A percentile compares a stretch with the other conserved stretches of the same genome.
These are phyloP conservation scores for Drosophila melanocephala DNA, from an alignment of 2,888 invertebrate species.

Conservation along the genomic window DNA sequence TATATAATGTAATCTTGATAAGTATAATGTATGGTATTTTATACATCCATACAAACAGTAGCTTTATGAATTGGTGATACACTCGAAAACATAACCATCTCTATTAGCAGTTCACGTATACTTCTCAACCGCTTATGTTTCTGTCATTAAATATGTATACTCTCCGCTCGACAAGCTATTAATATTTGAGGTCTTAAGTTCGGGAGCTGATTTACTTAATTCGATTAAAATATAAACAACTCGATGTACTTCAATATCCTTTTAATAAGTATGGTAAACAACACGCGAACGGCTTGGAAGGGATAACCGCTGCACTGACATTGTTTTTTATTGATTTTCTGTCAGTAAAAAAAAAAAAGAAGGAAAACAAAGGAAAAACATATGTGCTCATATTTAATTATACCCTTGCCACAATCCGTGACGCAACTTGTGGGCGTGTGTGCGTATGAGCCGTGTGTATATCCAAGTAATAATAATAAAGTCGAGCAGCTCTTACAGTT, in stretches of 20 bases:
- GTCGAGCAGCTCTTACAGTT: slow-evolving; percentile 29
- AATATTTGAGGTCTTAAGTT: slow-evolving; percentile 65
- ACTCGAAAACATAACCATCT: neutral
- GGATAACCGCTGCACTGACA: slow-evolving; percentile 22
- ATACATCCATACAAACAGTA: neutral
- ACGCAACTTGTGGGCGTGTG: slow-evolving; percentile 31
- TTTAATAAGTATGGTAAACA: slow-evolving; percentile 52
- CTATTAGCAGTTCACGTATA: neutral
- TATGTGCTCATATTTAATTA: slow-evolving; percentile 75
- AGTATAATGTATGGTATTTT: neutral
- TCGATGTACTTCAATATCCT: slow-evolving; percentile 29
- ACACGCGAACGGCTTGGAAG: slow-evolving; percentile 23
- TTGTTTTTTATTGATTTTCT: slow-evolving; percentile 70
- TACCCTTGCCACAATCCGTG: slow-evolving; percentile 53
- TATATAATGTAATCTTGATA: neutral
- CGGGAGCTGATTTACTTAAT: slow-evolving; percentile 66
- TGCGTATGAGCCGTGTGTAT: neutral
- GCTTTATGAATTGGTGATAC: neutral
- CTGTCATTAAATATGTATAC: slow-evolving; percentile 54
- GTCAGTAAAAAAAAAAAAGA: slow-evolving; percentile 57
- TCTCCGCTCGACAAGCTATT: slow-evolving; percentile 46
- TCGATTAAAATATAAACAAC: slow-evolving; percentile 68
- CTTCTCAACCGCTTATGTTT: slow-evolving; percentile 13
- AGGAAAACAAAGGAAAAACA: slow-evolving; percentile 61
- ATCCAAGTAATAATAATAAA: slow-evolving; percentile 53